Conservation (phyloP, 2,113 vertebrate species). For the Alligator sinensis region DNA sequence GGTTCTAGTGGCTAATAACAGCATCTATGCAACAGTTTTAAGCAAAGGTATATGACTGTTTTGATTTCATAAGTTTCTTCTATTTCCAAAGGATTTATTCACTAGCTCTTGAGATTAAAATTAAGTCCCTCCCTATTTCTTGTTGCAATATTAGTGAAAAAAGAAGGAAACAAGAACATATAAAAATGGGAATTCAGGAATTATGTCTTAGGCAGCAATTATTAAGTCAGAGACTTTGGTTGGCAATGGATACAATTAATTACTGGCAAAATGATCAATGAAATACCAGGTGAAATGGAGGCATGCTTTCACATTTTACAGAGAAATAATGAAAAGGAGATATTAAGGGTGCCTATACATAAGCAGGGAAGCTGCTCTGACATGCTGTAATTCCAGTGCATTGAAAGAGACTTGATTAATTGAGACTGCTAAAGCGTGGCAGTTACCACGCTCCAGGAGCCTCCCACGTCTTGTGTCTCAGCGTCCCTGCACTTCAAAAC, state of each 20-base stretch:
- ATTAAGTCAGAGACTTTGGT: background rate
- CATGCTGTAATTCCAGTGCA: too few relatives aligned
- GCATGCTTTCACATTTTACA: background rate
- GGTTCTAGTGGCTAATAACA: background rate
- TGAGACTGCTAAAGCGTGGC: too few relatives aligned
- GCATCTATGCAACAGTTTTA: background rate
- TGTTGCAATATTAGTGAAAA: background rate
- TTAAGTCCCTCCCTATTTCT: background rate
- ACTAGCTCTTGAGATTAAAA: background rate
- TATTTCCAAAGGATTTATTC: background rate
- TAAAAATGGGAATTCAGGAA: background rate
- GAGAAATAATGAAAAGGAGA: background rate
- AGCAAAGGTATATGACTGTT: background rate
- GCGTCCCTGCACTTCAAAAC: too few relatives aligned
- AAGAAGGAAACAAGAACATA: background rate
- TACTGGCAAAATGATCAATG: background rate
- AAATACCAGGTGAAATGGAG: background rate
- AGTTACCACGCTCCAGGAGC: too few relatives aligned
- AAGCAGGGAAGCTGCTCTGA: too few relatives aligned
- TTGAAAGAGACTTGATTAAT: too few relatives aligned
- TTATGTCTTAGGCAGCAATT: background rate
- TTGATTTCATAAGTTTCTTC: background rate
- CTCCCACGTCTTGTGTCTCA: too few relatives aligned
- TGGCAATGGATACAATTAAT: background rate
- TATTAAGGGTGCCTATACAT: background rate